phyloP scores from a whole-genome alignment of 2,797 vertebrate genomes.

The Centroberyx gerrardi region DNA sequence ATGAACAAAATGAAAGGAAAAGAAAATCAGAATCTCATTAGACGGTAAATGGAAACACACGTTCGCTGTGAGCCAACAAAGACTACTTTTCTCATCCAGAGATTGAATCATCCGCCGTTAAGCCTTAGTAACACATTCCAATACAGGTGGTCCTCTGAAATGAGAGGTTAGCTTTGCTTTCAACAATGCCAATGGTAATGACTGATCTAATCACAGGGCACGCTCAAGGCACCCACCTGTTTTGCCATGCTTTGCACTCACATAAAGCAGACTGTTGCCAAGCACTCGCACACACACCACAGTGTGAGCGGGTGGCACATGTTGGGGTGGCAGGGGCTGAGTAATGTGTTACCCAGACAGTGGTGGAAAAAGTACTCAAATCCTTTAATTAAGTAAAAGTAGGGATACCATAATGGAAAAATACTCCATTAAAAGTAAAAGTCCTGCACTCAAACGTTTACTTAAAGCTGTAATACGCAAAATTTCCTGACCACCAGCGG shows the following conservation, averaged over 20 bases:
- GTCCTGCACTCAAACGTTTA: no score
- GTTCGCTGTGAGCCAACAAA: conserved; percentile 38
- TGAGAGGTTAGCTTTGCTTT: conserved; percentile 60
- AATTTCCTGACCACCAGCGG: no score
- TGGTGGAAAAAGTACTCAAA: no score
- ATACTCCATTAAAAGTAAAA: no score
- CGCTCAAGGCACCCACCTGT: conserved; percentile 74
- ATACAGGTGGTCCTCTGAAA: conserved; percentile 76
- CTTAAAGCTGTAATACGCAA: no score
- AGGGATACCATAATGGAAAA: no score
- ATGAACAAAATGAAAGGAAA: conserved; percentile 35
- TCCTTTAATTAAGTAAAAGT: no score
- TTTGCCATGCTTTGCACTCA: conserved; percentile 57
- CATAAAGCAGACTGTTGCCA: conserved; percentile 61
- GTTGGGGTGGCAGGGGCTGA: conserved; percentile 51
- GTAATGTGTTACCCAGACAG: conserved; percentile 70
- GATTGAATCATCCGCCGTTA: conserved; percentile 66
- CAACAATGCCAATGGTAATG: conserved; percentile 73
- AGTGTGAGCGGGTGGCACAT: conserved; percentile 70
- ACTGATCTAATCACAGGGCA: conserved; percentile 78
- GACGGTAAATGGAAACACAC: conserved; percentile 67
- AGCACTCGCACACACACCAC: conserved; percentile 46
- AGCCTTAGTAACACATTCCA: conserved; percentile 65
- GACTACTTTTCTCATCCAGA: conserved; percentile 48
- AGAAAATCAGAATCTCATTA: conserved; percentile 55